A percentile compares a stretch with the other conserved stretches of the same genome.
phyloP scores from a whole-genome alignment of 2,888 invertebrate species.

The Lysandra coridon region DNA sequence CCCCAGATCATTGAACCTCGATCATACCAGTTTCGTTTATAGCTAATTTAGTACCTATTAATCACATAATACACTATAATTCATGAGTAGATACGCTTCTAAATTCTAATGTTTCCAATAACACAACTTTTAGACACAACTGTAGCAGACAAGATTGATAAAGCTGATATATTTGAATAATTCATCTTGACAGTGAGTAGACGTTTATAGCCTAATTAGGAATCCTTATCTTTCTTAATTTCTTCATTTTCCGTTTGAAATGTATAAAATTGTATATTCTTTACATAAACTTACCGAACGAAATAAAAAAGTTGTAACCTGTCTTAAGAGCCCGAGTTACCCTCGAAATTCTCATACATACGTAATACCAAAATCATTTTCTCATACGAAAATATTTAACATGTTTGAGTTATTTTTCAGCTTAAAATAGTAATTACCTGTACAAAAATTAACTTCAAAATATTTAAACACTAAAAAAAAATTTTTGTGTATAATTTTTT shows the following conservation, averaged over 20 bases:
- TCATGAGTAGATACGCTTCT: conserved; percentile 4
- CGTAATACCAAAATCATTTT: too few relatives aligned
- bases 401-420: too few relatives aligned
- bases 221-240: conserved; percentile 17
- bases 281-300: not conserved
- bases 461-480: too few relatives aligned
- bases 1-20: conserved; percentile 68
- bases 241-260: conserved; percentile 9
- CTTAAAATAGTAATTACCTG: too few relatives aligned
- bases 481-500: too few relatives aligned
- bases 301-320: not conserved
- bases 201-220: conserved; percentile 11
- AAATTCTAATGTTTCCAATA: not conserved
- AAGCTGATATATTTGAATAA: not conserved
- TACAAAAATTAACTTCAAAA: too few relatives aligned
- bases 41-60: conserved; percentile 42
- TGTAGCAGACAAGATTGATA: conserved; percentile 24
- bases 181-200: conserved; percentile 11
- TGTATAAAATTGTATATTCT: not conserved
- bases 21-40: conserved; percentile 38
- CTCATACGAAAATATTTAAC: too few relatives aligned
- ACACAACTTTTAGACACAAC: not conserved
- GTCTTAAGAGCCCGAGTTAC: not conserved
- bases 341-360: too few relatives aligned
- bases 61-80: conserved; percentile 31